These are phyloP conservation scores for Lordiphosa stackelbergi DNA, from an alignment of 1,140 invertebrate species.

Conservation along the genomic window DNA sequence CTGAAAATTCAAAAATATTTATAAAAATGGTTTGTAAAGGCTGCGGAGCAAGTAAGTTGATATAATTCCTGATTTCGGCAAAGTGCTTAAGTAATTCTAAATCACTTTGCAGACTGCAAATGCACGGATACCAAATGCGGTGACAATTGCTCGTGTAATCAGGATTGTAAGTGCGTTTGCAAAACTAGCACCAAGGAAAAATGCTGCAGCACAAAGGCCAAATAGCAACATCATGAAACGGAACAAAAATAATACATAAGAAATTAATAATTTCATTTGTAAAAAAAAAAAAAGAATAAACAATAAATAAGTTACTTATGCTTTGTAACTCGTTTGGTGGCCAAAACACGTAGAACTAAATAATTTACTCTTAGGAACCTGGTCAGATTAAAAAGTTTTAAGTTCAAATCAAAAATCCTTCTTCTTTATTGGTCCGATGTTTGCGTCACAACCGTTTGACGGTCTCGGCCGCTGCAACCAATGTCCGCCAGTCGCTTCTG, in stretches of 20 bases:
- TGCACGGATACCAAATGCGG: slow-evolving; percentile 55
- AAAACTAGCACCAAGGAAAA: slow-evolving; percentile 54
- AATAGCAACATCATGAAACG: background rate
- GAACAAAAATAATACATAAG: background rate
- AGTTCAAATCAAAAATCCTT: too few relatives aligned
- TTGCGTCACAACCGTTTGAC: too few relatives aligned
- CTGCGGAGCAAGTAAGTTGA: slow-evolving; percentile 48
- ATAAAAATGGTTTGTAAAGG: slow-evolving; percentile 58
- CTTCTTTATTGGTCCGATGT: too few relatives aligned
- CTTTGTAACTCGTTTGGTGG: too few relatives aligned
- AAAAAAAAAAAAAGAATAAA: too few relatives aligned
- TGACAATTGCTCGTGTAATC: slow-evolving; percentile 52
- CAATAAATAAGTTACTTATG: too few relatives aligned
- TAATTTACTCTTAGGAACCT: too few relatives aligned
- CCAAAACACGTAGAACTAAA: too few relatives aligned
- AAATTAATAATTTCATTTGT: too few relatives aligned
- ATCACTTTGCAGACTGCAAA: slow-evolving; percentile 43
- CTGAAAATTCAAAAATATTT: slow-evolving; percentile 3
- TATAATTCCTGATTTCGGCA: background rate
- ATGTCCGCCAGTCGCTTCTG: too few relatives aligned
- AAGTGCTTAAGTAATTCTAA: background rate
- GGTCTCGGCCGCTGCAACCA: too few relatives aligned
- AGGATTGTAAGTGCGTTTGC: slow-evolving; percentile 56
- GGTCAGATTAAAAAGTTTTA: too few relatives aligned
- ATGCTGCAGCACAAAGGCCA: slow-evolving; percentile 47